Conservation (phyloP, 2,797 vertebrate species). For the Arremon brunneinucha region DNA sequence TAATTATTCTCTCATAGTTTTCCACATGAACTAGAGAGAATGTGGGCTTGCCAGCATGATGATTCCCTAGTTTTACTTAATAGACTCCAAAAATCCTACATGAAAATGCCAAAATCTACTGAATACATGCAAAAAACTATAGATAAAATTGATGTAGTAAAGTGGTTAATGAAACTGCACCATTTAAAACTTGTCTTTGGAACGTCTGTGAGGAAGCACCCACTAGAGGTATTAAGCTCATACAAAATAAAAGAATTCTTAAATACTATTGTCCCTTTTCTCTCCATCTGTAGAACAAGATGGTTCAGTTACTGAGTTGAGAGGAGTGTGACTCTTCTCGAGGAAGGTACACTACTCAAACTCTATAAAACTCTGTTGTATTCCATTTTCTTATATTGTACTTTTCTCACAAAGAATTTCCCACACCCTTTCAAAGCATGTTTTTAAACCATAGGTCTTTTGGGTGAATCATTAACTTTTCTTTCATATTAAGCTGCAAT, state of each 20-base stretch:
- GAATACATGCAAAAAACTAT: background rate
- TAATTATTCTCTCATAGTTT: background rate
- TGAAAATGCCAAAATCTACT: background rate
- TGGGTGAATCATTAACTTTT: background rate
- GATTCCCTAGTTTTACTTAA: background rate
- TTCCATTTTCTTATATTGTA: background rate
- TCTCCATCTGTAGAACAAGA: background rate
- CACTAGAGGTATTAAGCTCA: background rate
- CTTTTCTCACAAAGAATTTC: background rate
- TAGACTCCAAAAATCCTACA: rapidly evolving
- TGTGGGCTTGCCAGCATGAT: background rate
- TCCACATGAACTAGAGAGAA: background rate
- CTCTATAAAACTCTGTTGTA: background rate
- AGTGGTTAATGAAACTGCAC: background rate
- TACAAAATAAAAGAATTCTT: background rate
- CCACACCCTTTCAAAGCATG: background rate
- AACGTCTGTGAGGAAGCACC: background rate
- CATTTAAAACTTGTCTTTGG: background rate
- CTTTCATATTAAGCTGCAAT: background rate
- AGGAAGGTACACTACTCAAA: background rate
- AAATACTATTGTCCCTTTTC: background rate
- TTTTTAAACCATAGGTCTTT: background rate
- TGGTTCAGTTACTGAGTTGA: background rate
- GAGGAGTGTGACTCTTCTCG: background rate
- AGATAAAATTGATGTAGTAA: background rate